Evolutionary conservation across 2,113 vertebrate species (phyloP), one percentile per base, ranked within the genome.

Genomic region (Ciconia stormi): DNA sequence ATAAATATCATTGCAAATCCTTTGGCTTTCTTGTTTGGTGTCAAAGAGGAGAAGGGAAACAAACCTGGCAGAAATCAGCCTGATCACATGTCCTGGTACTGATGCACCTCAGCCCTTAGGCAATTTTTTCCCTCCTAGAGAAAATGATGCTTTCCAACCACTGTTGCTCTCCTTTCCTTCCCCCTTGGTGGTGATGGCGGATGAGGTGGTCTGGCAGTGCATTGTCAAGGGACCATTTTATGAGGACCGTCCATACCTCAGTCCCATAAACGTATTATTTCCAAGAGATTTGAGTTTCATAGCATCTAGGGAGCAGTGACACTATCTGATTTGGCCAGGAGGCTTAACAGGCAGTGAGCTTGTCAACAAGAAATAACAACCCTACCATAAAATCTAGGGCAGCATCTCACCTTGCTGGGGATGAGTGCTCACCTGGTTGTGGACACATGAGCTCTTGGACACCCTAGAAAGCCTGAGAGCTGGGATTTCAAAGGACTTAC

Each of bases 331-430:
- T 72, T 82, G 77, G 34, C 77, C 66, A 73, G 81, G 20, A 95
- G n/a, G n/a, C 36, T 82, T 87, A 87, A 55, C 23, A 66, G 76
- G 12, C 36, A 92, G 56, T 29, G 65, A 93, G 38, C n/a, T 53
- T 77, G 58, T 87, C 52, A 65, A 80, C 0, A 7, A 92, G 69
- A 83, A 91, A 42, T 56, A 87, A 59, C 10, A 84, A 22, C 36
- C 77, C 40, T 12, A 13, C 40, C 62, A 87, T 86, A 90, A 95
- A 82, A 91, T 85, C 73, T 94, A 89, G 81, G 81, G 49, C 91
- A 97, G 46, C 66, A n/a, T 69, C 87, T 95, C 93, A 83, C 65
- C 50, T 89, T 91, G 52, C 42, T 5, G 2, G 32, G 42, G 42
- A 66, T 0, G 0, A 91, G 34, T 18, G 55, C 42, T 87, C 49